These are phyloP conservation scores for Spodoptera exigua DNA, from an alignment of 2,888 invertebrate species.

Conservation along the genomic window DNA sequence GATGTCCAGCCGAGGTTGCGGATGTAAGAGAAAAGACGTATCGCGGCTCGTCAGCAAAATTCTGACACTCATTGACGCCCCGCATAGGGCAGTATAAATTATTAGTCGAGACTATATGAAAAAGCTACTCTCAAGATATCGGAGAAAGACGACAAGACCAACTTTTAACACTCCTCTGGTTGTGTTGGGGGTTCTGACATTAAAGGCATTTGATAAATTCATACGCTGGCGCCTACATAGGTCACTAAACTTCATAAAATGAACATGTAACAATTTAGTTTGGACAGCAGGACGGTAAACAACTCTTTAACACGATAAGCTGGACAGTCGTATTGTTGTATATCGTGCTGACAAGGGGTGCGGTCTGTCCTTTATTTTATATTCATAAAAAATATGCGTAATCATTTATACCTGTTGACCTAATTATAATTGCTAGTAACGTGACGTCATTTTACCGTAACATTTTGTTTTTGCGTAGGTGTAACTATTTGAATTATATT, in stretches of 20 bases:
- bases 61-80: too few species aligned
- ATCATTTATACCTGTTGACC: constrained; percentile 55
- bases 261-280: constrained; percentile 7
- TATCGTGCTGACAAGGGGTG: constrained; percentile 55
- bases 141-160: too few species aligned
- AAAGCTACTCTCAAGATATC: too few species aligned
- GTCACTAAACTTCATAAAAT: constrained; percentile 7
- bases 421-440: constrained; percentile 49
- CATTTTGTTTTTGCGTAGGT: not conserved
- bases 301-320: constrained; percentile 50
- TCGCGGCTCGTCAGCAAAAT: too few species aligned
- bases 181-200: not conserved
- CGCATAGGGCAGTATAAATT: too few species aligned
- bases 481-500: not conserved
- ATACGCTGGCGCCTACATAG: not conserved
- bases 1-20: too few species aligned
- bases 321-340: constrained; percentile 39
- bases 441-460: constrained; percentile 34
- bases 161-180: too few species aligned
- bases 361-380: constrained; percentile 44
- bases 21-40: too few species aligned
- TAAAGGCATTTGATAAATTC: constrained; percentile 1
- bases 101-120: too few species aligned
- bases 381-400: constrained; percentile 39
- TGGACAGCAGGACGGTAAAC: constrained; percentile 30